These are phyloP conservation scores for Matsumurasca onukii DNA, from an alignment of 1,140 invertebrate genomes.

Conservation along the genomic window DNA sequence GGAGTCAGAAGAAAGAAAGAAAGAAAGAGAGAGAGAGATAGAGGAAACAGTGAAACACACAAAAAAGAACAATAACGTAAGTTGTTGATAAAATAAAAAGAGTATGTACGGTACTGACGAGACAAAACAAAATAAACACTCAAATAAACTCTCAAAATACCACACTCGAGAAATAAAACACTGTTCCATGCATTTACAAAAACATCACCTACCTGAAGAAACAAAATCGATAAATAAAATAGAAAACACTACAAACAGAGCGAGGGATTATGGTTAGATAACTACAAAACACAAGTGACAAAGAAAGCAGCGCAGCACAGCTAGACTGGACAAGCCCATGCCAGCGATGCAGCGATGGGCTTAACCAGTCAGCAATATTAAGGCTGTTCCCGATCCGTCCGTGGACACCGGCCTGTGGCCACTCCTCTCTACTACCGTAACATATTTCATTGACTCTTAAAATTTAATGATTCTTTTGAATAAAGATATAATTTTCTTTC, in stretches of 20 bases:
- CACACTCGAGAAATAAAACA: constrained; percentile 13
- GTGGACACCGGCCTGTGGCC: background rate
- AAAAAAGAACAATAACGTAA: constrained; percentile 1
- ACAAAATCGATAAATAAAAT: background rate
- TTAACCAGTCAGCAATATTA: constrained; percentile 31
- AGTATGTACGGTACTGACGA: background rate
- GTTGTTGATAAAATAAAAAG: background rate
- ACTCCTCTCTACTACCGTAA: background rate
- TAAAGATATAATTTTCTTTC: too few species aligned
- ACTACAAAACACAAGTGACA: constrained; percentile 16
- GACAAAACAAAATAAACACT: constrained; percentile 9
- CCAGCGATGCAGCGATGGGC: background rate
- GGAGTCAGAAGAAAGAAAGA: constrained; percentile 12
- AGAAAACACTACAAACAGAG: constrained; percentile 18
- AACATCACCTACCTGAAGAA: constrained; percentile 29
- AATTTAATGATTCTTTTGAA: too few species aligned
- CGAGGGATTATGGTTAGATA: constrained; percentile 12
- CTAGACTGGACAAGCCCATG: constrained; percentile 29
- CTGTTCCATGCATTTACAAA: constrained; percentile 14
- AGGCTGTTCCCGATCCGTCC: constrained; percentile 27
- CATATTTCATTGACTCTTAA: too few species aligned
- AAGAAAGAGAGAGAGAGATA: constrained; percentile 11
- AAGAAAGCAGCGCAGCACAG: constrained; percentile 33
- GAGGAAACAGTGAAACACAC: constrained; percentile 13
- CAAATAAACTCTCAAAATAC: constrained; percentile 13